These are phyloP conservation scores for Nephotettix cincticeps DNA, from an alignment of 1,140 invertebrate species.

Conservation along the genomic window DNA sequence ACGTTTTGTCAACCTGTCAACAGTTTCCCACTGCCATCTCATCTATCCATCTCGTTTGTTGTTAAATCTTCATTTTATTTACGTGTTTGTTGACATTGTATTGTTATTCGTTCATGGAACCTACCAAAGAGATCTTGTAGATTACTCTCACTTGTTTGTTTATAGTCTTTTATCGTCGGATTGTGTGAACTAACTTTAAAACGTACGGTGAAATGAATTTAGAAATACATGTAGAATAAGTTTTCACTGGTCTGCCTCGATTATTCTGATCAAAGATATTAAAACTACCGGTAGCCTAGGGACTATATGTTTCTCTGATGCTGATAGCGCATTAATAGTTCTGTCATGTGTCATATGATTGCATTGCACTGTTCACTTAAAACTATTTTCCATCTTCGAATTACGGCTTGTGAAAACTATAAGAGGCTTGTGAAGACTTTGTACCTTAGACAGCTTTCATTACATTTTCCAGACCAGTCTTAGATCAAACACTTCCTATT, in stretches of 20 bases:
- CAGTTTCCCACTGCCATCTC: slow-evolving; percentile 16
- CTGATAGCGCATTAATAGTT: neutral
- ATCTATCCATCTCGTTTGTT: slow-evolving; percentile 9
- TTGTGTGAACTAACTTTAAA: slow-evolving; percentile 13
- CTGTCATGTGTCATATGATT: neutral
- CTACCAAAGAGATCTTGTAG: slow-evolving; percentile 15
- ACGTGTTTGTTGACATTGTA: slow-evolving; percentile 15
- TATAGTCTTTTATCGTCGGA: neutral
- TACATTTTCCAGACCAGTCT: too few relatives aligned
- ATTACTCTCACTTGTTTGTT: neutral
- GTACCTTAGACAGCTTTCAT: too few relatives aligned
- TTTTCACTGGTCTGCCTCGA: neutral
- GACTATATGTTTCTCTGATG: slow-evolving; percentile 1
- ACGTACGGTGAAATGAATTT: neutral
- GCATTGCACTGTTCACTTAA: too few relatives aligned
- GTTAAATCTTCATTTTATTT: slow-evolving; percentile 13
- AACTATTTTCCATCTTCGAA: too few relatives aligned
- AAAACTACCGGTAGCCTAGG: neutral
- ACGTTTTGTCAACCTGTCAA: neutral
- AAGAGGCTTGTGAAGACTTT: too few relatives aligned
- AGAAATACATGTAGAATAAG: neutral
- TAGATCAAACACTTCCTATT: too few relatives aligned
- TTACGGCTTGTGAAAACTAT: too few relatives aligned
- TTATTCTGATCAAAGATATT: neutral
- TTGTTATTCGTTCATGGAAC: slow-evolving; percentile 4